Evolutionary conservation across 2,797 vertebrate genomes (phyloP).

Genomic region (Bovichtus diacanthus): DNA sequence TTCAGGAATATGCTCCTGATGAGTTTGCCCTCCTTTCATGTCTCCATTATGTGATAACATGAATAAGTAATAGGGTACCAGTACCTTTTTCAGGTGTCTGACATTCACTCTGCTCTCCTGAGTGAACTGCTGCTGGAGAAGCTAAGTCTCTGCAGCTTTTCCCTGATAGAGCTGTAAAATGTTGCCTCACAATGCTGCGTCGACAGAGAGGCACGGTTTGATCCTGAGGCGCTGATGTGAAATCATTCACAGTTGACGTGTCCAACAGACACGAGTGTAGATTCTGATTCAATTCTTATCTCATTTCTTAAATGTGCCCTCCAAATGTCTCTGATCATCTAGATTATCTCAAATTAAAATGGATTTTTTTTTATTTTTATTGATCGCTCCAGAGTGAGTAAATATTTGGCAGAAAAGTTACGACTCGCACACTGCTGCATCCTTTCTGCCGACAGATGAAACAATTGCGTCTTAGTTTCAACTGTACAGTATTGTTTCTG

Average conservation of each 20-base stretch:
- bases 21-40: not conserved
- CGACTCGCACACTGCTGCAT: not conserved
- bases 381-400: not conserved
- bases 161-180: not conserved
- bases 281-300: slow-evolving; percentile 17
- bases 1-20: not conserved
- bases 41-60: not conserved
- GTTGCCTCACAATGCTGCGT: slow-evolving; percentile 4
- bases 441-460: not conserved
- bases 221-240: not conserved
- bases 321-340: slow-evolving; percentile 3
- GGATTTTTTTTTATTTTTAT: no score
- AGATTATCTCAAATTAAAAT: slow-evolving; percentile 25
- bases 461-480: not conserved
- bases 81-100: not conserved
- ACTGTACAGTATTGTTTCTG: not conserved
- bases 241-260: slow-evolving; percentile 19
- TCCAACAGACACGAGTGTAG: not conserved
- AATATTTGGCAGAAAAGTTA: slow-evolving; percentile 1
- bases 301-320: slow-evolving; percentile 12
- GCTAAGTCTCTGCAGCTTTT: not conserved
- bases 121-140: not conserved
- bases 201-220: not conserved
- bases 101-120: not conserved
- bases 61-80: not conserved